These are phyloP conservation scores for Itoplectis maculator DNA, from an alignment of 2,888 invertebrate genomes.

Conservation along the genomic window DNA sequence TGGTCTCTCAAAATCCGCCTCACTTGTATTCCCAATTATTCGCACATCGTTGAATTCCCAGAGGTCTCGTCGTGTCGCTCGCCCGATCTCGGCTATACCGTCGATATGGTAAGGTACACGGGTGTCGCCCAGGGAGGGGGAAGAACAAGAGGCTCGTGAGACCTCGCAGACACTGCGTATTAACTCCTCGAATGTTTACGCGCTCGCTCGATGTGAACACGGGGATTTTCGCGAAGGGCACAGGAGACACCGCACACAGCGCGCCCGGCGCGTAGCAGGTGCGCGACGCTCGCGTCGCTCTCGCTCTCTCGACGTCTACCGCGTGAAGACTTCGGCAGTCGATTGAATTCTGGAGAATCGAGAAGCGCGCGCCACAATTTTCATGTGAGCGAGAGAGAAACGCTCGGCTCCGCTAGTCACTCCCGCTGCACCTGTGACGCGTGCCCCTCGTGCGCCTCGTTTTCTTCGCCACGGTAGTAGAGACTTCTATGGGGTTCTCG, in stretches of 20 bases:
- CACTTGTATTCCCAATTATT: slow-evolving; percentile 47
- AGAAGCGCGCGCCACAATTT: slow-evolving; percentile 28
- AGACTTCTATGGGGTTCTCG: not conserved
- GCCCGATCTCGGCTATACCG: slow-evolving; percentile 1
- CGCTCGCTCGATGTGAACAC: not conserved
- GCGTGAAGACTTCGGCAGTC: slow-evolving; percentile 9
- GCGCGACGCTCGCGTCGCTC: not conserved
- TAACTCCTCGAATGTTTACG: slow-evolving; percentile 23
- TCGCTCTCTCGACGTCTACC: slow-evolving; percentile 3
- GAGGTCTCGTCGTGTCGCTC: not conserved
- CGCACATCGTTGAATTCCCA: slow-evolving; percentile 58
- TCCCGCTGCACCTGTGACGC: slow-evolving; percentile 26
- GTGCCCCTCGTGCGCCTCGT: not conserved
- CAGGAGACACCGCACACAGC: not conserved
- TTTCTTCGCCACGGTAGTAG: not conserved
- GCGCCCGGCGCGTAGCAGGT: slow-evolving; percentile 16
- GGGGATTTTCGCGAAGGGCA: slow-evolving; percentile 20
- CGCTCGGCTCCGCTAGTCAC: slow-evolving; percentile 18
- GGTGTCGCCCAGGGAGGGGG: no score
- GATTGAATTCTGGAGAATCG: slow-evolving; percentile 15
- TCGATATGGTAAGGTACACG: no score
- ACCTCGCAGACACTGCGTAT: not conserved
- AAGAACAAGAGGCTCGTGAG: not conserved
- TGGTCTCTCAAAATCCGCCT: slow-evolving; percentile 53
- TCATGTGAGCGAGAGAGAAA: slow-evolving; percentile 15